Percentiles rank a stretch among this genome's conserved stretches.
These are phyloP conservation scores for Endomychus coccineus DNA, from an alignment of 2,888 invertebrate species.

Conservation along the genomic window DNA sequence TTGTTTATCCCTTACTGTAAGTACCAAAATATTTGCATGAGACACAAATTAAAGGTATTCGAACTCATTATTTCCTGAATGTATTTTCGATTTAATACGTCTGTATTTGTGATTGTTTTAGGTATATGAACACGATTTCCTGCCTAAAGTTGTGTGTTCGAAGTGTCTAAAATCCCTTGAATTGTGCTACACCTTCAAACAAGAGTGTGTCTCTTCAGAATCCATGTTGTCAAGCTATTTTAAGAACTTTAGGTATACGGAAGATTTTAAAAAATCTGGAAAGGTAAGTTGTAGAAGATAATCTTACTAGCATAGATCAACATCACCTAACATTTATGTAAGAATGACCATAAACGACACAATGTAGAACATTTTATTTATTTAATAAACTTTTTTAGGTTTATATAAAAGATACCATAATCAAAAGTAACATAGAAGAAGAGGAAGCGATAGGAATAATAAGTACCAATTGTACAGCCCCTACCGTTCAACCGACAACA, in stretches of 20 bases:
- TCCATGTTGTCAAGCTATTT: slow-evolving; percentile 61
- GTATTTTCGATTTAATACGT: slow-evolving; percentile 1
- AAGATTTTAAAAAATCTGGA: slow-evolving; percentile 55
- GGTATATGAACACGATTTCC: slow-evolving; percentile 60
- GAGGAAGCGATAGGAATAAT: slow-evolving; percentile 6
- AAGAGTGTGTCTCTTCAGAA: slow-evolving; percentile 58
- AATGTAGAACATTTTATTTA: too few relatives aligned
- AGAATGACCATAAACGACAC: too few relatives aligned
- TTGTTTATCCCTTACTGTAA: slow-evolving; percentile 56
- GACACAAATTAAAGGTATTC: neutral
- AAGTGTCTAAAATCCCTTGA: slow-evolving; percentile 58
- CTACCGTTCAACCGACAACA: neutral
- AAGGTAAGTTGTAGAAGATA: slow-evolving; percentile 40
- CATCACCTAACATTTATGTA: too few relatives aligned
- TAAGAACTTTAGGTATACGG: slow-evolving; percentile 52
- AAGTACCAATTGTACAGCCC: slow-evolving; percentile 11
- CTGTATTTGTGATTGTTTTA: slow-evolving; percentile 31
- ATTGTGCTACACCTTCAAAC: slow-evolving; percentile 54
- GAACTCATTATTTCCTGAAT: neutral
- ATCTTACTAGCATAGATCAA: neutral
- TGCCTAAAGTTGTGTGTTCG: slow-evolving; percentile 62
- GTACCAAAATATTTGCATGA: slow-evolving; percentile 18
- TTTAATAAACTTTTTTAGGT: slow-evolving; percentile 35
- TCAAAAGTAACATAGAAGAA: slow-evolving; percentile 8
- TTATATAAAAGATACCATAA: slow-evolving; percentile 50